Evolutionary conservation across 2,888 invertebrate species (phyloP), one percentile per base, ranked within the genome.

Genomic region (Merodon equestris): DNA sequence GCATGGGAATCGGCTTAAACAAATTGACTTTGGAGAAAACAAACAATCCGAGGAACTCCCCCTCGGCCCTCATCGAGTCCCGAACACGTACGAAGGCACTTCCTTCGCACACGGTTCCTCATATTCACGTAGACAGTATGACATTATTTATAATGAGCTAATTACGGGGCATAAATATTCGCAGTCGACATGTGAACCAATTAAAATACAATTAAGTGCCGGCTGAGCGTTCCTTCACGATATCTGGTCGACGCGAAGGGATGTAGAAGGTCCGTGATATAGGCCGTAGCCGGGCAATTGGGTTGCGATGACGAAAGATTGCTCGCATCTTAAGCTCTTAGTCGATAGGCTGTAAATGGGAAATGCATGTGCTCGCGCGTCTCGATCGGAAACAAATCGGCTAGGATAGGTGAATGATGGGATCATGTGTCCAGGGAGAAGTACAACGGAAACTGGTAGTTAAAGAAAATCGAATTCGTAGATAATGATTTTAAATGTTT

Each of bases 141-240:
- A 83, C 82, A 83, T 83, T 83, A 82, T 82, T 83, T 83, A 83
- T 83, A 83, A 83, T 83, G 82, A 83, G 83, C 83, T 83, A 83
- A 83, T 83, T 83, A 82, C 81, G 77, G 83, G 81, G 81, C 83
- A 82, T 83, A 83, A 83, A 83, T 82, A 83, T 79, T 81, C 76
- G 75, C 67, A 60, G 70, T 71, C 74, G 83, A 83, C 82, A 83
- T 84, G 82, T 83, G 81, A 83, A 83, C 83, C 83, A 83, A 83
- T 83, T 83, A 83, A 83, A 83, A 83, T 81, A 81, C 83, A 82
- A 83, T 83, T 83, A 83, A 82, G 75, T 82, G 81, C 66, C 48
- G 61, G 57, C 47, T 63, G 57, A 68, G 68, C 61, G 68, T 64
- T 54, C 51, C 53, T 48, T 51, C 10, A 36, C 51, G 7, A 63